phyloP scores from a whole-genome alignment of 2,113 vertebrate genomes.

The Lynx canadensis region DNA sequence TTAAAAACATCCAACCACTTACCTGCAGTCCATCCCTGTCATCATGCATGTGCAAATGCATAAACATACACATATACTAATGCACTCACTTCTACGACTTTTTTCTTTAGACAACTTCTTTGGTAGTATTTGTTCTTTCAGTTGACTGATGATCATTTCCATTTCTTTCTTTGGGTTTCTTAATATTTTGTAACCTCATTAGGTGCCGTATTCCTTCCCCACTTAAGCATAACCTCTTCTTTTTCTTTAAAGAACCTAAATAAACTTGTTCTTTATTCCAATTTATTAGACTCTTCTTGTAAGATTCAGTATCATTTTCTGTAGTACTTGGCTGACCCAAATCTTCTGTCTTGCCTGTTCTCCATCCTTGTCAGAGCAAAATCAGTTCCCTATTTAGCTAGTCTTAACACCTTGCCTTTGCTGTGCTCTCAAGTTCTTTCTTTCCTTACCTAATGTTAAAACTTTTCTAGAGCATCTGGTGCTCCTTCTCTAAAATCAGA shows the following conservation, averaged over 20 bases:
- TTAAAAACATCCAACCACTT: neutral
- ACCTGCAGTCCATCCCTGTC: neutral
- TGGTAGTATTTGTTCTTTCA: slow-evolving; percentile 26
- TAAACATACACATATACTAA: neutral
- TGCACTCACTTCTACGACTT: neutral
- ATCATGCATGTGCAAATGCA: neutral
- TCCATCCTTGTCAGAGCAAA: slow-evolving; percentile 13
- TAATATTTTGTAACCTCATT: neutral
- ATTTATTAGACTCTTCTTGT: neutral
- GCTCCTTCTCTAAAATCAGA: neutral
- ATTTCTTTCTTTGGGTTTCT: slow-evolving; percentile 14
- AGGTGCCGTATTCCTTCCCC: neutral
- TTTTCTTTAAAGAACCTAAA: neutral
- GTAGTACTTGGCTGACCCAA: neutral
- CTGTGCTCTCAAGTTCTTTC: neutral
- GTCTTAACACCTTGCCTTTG: neutral
- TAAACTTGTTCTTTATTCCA: neutral
- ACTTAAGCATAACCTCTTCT: neutral
- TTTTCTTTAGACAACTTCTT: neutral
- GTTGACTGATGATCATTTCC: neutral
- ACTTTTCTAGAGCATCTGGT: neutral
- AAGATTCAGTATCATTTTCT: neutral
- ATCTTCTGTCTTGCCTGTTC: neutral
- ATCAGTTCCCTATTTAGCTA: neutral
- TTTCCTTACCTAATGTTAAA: slow-evolving; percentile 9